Percentiles rank a stretch among this genome's conserved stretches.
phyloP scores from a whole-genome alignment of 2,888 invertebrate species.

The Artemia sp. region DNA sequence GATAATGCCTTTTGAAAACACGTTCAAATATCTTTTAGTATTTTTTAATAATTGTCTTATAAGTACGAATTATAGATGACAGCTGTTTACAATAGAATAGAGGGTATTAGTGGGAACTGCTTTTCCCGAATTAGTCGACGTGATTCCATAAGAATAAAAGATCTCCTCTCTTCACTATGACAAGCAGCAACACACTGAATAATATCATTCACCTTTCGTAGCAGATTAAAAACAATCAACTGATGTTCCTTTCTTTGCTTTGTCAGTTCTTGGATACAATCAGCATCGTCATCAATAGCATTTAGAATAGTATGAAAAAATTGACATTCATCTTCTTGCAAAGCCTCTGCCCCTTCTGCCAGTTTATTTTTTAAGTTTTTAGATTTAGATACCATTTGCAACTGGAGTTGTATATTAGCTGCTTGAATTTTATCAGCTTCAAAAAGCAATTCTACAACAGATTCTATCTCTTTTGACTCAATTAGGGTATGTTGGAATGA shows the following conservation, averaged over 20 bases:
- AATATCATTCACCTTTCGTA: neutral
- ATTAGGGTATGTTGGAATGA: neutral
- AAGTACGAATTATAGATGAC: no score
- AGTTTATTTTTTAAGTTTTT: neutral
- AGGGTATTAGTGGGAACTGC: neutral
- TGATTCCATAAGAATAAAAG: neutral
- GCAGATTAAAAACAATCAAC: neutral
- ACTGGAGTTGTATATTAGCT: neutral
- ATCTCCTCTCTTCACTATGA: neutral
- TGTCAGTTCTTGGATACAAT: neutral
- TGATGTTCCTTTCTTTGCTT: neutral
- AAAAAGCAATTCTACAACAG: neutral
- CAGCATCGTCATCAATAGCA: neutral
- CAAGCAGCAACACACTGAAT: slow-evolving; percentile 5
- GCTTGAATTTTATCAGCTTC: slow-evolving; percentile 12
- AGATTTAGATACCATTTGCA: neutral
- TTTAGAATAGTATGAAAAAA: neutral
- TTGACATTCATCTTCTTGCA: neutral
- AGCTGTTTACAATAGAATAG: no score
- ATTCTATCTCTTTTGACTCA: neutral
- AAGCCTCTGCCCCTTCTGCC: neutral
- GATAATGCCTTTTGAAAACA: no score
- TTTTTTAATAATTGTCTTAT: no score
- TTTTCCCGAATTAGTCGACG: slow-evolving; percentile 1
- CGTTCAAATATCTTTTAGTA: no score